phyloP scores from a whole-genome alignment of 2,113 vertebrate genomes.

The Prochilodus magdalenae region DNA sequence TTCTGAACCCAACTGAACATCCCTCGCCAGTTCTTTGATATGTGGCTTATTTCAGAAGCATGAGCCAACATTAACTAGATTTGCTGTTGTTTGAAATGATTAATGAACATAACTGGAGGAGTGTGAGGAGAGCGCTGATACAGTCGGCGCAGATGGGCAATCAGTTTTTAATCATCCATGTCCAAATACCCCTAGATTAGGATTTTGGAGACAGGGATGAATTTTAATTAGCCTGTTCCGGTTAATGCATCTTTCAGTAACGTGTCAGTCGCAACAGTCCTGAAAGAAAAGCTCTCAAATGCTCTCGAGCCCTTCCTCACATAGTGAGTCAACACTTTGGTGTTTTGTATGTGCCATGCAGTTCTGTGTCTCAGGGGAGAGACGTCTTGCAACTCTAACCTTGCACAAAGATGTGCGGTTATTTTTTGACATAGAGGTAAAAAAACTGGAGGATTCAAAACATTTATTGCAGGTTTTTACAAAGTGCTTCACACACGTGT shows the following conservation, averaged over 20 bases:
- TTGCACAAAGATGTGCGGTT: neutral
- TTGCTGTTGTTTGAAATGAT: constrained; percentile 25
- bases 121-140: neutral
- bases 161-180: constrained; percentile 22
- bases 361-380: neutral
- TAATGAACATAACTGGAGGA: constrained; percentile 23
- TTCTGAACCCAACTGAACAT: constrained; percentile 24
- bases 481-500: too few species aligned
- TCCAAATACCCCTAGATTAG: constrained; percentile 15
- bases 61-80: constrained; percentile 15
- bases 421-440: neutral
- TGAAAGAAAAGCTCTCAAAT: constrained; percentile 4
- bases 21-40: constrained; percentile 16
- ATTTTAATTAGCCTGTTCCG: constrained; percentile 4
- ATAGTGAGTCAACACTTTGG: neutral
- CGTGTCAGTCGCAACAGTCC: neutral
- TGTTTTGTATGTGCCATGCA: constrained; percentile 19
- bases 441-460: neutral
- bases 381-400: neutral
- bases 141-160: neutral
- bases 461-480: neutral
- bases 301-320: neutral
- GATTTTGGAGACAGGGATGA: neutral
- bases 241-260: constrained; percentile 19
- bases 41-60: neutral